Evolutionary conservation across 2,888 invertebrate genomes (phyloP), one percentile per base, ranked within the genome.

Genomic region (Coleophora deauratella): DNA sequence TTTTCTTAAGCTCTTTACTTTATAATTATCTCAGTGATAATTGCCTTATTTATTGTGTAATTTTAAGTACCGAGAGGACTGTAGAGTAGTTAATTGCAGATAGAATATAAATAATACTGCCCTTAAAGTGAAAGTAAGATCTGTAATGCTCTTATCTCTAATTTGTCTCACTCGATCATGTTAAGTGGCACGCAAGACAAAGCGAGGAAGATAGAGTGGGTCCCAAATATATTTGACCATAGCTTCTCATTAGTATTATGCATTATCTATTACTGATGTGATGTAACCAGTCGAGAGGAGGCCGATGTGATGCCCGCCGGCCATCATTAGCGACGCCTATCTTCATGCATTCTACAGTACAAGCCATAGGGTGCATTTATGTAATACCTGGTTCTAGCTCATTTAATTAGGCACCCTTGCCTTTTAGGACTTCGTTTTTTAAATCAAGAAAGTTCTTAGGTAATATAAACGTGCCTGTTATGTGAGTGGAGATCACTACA

Each of bases 191-290:
- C 54, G 58, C 57, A 57, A 59, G 64, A 68, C 65, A 64, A 62
- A 59, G 57, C 54, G 64, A 60, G 55, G 57, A 60, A 59, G 62
- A 64, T 69, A 70, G 58, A 61, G 64, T 70, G 66, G 21, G 21
- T 21, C 21, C 62, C 68, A 72, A 70, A 72, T 75, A 76, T 67
- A 72, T 76, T 76, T 73, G 73, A 78, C 76, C 75, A 80, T 78
- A 71, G 73, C 72, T 68, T 69, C 73, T 80, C 77, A 79, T 81
- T 79, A 76, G 69, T 67, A 68, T 74, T 76, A 78, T 73, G 72
- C 69, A 71, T 80, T 79, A 78, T 75, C 76, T 75, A 72, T 79
- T 77, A 76, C 70, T 53, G 52, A 51, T 50, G 57, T 82, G 76
- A 72, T 67, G 71, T 78, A 81, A 80, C 53, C 55, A 28, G 56